Base-by-base conservation (phyloP, 2,113 vertebrate species). In the Rallus limicola region DNA sequence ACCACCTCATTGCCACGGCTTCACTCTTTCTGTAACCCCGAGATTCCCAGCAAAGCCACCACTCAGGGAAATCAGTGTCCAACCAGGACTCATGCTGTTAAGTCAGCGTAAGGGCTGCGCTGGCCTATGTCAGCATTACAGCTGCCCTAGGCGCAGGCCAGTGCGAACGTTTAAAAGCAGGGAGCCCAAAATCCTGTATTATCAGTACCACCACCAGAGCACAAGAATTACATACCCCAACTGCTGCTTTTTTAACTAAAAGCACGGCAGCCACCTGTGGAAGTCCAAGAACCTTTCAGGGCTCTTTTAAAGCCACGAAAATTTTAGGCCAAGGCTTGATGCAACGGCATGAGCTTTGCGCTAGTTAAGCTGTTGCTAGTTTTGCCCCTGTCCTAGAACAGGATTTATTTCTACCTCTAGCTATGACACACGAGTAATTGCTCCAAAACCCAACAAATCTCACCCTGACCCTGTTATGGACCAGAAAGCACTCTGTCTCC, bases 151-250 rank as follows among this genome's bases (percentile, higher is more conserved):
- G 12, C 3, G 0, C 1, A 34, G 50, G 59, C 16, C 62, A 88
- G 50, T 6, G 6, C 53, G 72, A 76, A 23, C 2, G 4, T 10
- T 26, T 13, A 21, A 46, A 81, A 86, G 59, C 4, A 2, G 19
- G 16, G 36, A 38, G 38, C 10, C 69, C 55, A 3, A 12, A 64
- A 44, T 6, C 5, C 1, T 11, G 28, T 82, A 69, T 50, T 26
- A 78, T 16, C n/a, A 58, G 19, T 34, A 52, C 14, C 24, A 13
- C 6, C 4, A 91, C n/a, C 9, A 52, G 15, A 90, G 53, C 0
- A 0, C 28, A 52, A 11, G 16, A 83, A 56, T 18, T 24, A 7
- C 0, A 0, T 7, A n/a, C 20, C 1, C 38, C 24, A 88, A 12
- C 19, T 23, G 25, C n/a, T 33, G 36, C 8, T 42, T 67, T 79